Base-by-base conservation (phyloP, 2,888 invertebrate genomes). In the Siphlonurus alternatus region DNA sequence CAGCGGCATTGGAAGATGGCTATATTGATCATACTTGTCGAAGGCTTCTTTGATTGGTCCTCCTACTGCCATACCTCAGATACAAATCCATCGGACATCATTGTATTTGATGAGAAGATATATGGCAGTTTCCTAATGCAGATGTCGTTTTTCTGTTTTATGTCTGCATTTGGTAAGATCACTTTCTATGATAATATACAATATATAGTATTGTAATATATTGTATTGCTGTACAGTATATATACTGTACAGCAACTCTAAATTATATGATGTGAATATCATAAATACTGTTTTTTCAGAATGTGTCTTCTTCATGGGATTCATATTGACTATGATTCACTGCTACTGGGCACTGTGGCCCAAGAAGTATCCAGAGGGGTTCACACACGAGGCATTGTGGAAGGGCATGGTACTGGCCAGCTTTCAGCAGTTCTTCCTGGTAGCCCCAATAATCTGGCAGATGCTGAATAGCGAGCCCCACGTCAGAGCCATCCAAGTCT, bases 1-100 rank as follows among this genome's bases (percentile, higher is more conserved):
- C 74, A 86, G 86, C 77, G 83, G 2, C 85, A 83, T 71, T 89
- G 88, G 91, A 92, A 92, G 74, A 76, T 94, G 59, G 82, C 87
- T 7, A 78, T 93, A 15, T 82, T 93, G 23, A 77, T 93, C 60
- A 77, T 89, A 66, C 77, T 93, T 68, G 79, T 91, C 71, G 93
- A 93, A 76, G 87, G 93, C 0, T 93, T 90, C 72, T 83, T 84
- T 20, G 79, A 84, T 62, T 89, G 88, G 84, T 69, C 22, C 66
- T 69, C 56, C 67, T 67, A 59, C 19, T 25, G 59, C 20, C 19
- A 63, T 19, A 18, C 1, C 23, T 66, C n/a, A 66, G 67, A 25
- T 56, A 38, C 54, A 10, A 10, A 53, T 24, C 24, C 63, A 15
- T 23, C 22, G 2, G 22, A 63, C 18, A n/a, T 63, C 10, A 38